Base-by-base conservation (phyloP, 2,113 vertebrate genomes). In the Tamias sibiricus region DNA sequence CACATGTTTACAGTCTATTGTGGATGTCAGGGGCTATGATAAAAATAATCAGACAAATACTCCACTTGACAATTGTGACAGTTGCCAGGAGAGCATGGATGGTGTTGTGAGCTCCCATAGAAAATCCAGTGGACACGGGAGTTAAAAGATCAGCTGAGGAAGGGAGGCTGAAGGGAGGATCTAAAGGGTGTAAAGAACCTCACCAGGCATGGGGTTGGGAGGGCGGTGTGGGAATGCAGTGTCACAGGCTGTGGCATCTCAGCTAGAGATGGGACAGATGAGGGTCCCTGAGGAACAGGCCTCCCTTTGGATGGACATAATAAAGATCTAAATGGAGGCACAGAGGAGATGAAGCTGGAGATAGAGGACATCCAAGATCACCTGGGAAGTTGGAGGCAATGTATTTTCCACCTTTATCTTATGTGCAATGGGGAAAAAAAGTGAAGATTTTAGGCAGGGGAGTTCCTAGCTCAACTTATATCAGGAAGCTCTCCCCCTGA, bases 141-240 rank as follows among this genome's bases (percentile, higher is more conserved):
- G 8, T 8, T 54, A 10, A 30, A 57, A 40, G 28, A 4, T 69
- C 13, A 66, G 0, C 28, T 2, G 57, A 59, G 71, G 64, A 52
- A 24, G 20, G 2, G 35, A 64, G 26, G 77, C 9, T 2, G 12
- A 10, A 85, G 22, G 49, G 57, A 64, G 37, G 32, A 74, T 1
- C 26, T 8, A n/a, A 11, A 30, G 22, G n/a, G n/a, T 30, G 37
- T 52, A 59, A 54, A 83, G n/a, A 47, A 75, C 14, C 30, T 13
- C 14, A 17, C 19, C 13, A 2, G 52, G 22, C 1, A 0, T 6
- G 68, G 6, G n/a, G 9, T 0, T 8, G 68, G 24, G 9, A 6
- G 19, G 1, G 26, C 0, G 3, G 4, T 0, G 4, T 4, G 49
- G 64, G n/a, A 12, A 11, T 40, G n/a, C 35, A 1, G 6, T 1